Evolutionary conservation across 2,797 vertebrate species (phyloP).

Genomic region (Sphenopsis melanotis): DNA sequence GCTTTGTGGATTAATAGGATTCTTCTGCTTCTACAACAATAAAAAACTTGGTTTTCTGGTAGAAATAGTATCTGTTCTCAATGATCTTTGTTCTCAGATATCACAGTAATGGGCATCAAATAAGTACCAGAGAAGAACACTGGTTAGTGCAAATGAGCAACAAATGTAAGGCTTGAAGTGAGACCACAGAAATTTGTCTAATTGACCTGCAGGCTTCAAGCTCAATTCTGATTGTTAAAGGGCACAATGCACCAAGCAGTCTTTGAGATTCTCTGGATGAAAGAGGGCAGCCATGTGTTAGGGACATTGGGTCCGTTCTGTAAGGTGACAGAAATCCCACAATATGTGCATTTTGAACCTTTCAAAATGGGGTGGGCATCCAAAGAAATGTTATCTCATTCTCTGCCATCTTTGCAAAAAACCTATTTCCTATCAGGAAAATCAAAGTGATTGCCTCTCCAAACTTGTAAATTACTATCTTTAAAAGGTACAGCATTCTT

Average conservation of each 20-base stretch:
- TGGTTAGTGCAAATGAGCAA: constrained; percentile 41
- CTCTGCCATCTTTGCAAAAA: neutral
- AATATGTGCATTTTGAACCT: neutral
- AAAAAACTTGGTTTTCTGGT: neutral
- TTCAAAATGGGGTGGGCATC: neutral
- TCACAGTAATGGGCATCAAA: constrained; percentile 39
- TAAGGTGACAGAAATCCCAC: neutral
- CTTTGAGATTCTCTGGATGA: neutral
- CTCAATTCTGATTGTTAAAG: neutral
- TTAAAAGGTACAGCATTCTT: neutral
- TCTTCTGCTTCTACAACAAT: constrained; percentile 33
- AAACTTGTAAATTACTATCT: neutral
- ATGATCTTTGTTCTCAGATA: constrained; percentile 53
- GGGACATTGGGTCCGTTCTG: neutral
- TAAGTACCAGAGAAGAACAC: constrained; percentile 9
- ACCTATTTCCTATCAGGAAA: neutral
- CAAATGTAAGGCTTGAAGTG: constrained; percentile 37
- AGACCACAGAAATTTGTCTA: neutral
- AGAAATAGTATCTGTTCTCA: constrained; percentile 32
- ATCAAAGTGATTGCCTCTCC: neutral
- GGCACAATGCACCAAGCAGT: neutral
- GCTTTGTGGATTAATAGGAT: constrained; percentile 27
- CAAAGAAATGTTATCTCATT: neutral
- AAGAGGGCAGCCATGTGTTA: neutral
- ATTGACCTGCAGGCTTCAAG: neutral